Evolutionary conservation across 2,113 vertebrate genomes (phyloP), one percentile per base, ranked within the genome.

Genomic region (Ptilonorhynchus violaceus): DNA sequence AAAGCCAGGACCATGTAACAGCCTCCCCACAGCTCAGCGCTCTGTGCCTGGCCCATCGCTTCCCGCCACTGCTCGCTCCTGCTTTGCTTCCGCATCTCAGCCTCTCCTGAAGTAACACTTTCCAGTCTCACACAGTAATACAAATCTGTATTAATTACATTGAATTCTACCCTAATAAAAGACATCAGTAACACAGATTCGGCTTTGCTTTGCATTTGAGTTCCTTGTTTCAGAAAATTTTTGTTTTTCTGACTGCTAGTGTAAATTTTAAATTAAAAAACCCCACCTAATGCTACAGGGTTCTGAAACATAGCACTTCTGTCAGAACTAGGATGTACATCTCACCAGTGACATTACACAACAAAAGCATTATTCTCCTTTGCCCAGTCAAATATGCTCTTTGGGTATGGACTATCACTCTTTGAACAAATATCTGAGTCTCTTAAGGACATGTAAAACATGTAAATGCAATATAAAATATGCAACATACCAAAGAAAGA

Each of bases 401-500:
- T 67, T 63, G 24, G 20, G n/a, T 46, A 85, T 30, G 41, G 58
- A 53, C 33, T 59, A 15, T 20, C 44, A 52, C 19, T 59, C 70
- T 92, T 56, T n/a, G 27, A 93, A 76, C 31, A 73, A 88, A 33
- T 60, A 92, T 27, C 20, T 31, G 6, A 85, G 28, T 42, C 47
- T 64, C 75, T 81, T 50, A 75, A 92, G 55, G 35, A 77, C 28
- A 77, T 62, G 47, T 72, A 75, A 63, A 87, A 73, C 37, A n/a
- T n/a, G n/a, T n/a, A n/a, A n/a, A n/a, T n/a, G 41, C 31, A 66
- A 39, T 39, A 85, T 90, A 85, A 92, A 80, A 89, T 52, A 85
- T n/a, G 64, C 46, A 86, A 35, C 31, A 74, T 8, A 50, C 11
- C 33, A 63, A 79, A 91, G 42, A 64, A 52, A 79, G 58, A 63